Percentiles rank a stretch among this genome's conserved stretches.
Evolutionary conservation across 1,140 invertebrate genomes (phyloP).

Genomic region (Probaryconus sp.): DNA sequence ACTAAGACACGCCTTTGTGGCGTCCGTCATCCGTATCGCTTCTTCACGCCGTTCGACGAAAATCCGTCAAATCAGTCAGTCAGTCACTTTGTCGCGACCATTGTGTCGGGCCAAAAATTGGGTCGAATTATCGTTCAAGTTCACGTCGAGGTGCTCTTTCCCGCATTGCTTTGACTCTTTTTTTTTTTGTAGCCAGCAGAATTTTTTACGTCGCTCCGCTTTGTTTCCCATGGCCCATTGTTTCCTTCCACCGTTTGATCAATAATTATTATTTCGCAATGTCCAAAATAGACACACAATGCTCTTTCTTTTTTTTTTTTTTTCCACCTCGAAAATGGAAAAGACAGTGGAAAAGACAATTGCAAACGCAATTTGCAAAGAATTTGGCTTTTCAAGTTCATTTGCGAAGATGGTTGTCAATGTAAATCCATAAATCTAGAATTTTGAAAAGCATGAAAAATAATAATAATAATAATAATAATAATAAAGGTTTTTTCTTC

Average conservation of each 20-base stretch:
- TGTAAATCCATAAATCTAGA: too few species aligned
- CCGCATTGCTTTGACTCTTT: not conserved
- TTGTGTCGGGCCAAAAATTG: conserved; percentile 44
- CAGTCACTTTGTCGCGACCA: conserved; percentile 31
- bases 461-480: too few species aligned
- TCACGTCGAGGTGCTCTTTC: conserved; percentile 27
- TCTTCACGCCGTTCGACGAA: conserved; percentile 1
- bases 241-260: conserved; percentile 42
- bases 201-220: too few species aligned
- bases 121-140: conserved; percentile 57
- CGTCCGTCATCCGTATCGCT: conserved; percentile 13
- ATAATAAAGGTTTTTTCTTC: too few species aligned
- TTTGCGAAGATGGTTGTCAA: too few species aligned
- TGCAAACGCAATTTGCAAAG: too few species aligned
- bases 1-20: conserved; percentile 15
- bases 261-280: conserved; percentile 49
- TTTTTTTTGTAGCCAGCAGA: conserved; percentile 3
- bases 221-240: conserved; percentile 31
- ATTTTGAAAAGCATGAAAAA: too few species aligned
- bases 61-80: conserved; percentile 12
- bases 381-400: too few species aligned
- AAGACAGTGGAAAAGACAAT: too few species aligned
- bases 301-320: too few species aligned
- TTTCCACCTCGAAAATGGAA: too few species aligned
- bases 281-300: conserved; percentile 33